These are phyloP conservation scores for Pongo pygmaeus DNA, from an alignment of 2,113 vertebrate genomes.

Conservation along the genomic window DNA sequence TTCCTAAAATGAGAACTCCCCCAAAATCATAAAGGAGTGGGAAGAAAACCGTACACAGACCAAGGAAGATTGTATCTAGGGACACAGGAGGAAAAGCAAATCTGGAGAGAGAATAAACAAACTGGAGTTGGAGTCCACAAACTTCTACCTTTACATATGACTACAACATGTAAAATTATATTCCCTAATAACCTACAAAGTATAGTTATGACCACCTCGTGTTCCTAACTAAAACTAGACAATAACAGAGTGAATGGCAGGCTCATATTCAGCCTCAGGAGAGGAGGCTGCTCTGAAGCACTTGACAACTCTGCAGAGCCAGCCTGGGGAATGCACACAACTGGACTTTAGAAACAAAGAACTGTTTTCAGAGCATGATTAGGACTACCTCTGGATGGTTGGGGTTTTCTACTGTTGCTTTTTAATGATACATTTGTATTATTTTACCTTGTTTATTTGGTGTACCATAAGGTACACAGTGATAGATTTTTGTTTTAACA, in stretches of 20 bases:
- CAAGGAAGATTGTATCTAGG: neutral
- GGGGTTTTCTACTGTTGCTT: neutral
- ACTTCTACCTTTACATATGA: neutral
- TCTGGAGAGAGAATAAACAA: neutral
- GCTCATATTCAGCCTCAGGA: neutral
- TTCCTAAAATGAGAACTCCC: constrained; percentile 10
- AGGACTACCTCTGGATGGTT: neutral
- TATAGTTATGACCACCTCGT: neutral
- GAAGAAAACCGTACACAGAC: neutral
- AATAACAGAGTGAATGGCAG: neutral
- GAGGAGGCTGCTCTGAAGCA: neutral
- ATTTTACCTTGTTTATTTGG: neutral
- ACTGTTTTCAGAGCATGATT: neutral
- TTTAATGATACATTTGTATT: neutral
- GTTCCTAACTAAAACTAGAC: neutral
- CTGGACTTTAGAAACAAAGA: neutral
- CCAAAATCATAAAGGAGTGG: neutral
- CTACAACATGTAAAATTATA: neutral
- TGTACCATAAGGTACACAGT: neutral
- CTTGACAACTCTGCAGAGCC: neutral
- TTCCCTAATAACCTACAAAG: neutral
- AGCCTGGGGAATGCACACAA: neutral
- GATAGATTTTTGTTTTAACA: neutral
- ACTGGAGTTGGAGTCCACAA: neutral
- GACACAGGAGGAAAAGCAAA: neutral